These are phyloP conservation scores for Lepidochrysops patricia DNA, from an alignment of 2,888 invertebrate species.

Conservation along the genomic window DNA sequence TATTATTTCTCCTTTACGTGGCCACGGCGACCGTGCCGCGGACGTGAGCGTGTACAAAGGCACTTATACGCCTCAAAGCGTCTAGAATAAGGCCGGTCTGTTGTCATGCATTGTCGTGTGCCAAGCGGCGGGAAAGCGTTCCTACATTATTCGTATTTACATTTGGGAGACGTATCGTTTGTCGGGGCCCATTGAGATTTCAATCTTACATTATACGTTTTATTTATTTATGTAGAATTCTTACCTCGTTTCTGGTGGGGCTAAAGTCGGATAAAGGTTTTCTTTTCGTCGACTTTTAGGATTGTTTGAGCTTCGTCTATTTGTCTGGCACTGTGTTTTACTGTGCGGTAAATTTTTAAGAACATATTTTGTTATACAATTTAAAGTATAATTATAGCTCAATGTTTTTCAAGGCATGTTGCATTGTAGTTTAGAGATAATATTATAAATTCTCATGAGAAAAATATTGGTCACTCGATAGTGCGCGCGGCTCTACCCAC, in stretches of 20 bases:
- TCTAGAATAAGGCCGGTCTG: not conserved
- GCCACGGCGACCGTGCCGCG: too few relatives aligned
- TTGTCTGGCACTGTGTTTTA: not conserved
- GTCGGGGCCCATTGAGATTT: slow-evolving; percentile 10
- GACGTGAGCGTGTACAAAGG: too few relatives aligned
- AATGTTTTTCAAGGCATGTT: too few relatives aligned
- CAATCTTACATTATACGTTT: slow-evolving; percentile 8
- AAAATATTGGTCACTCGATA: too few relatives aligned
- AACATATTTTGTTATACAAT: too few relatives aligned
- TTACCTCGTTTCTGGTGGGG: not conserved
- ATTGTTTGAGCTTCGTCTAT: not conserved
- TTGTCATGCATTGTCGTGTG: slow-evolving; percentile 11
- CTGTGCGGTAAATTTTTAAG: too few relatives aligned
- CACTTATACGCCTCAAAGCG: not conserved
- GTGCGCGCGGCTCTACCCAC: too few relatives aligned
- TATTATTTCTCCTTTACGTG: too few relatives aligned
- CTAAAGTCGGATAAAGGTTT: not conserved
- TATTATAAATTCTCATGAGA: too few relatives aligned
- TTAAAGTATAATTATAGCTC: too few relatives aligned
- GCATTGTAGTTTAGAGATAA: too few relatives aligned
- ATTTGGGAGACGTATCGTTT: slow-evolving; percentile 11
- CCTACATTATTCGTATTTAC: slow-evolving; percentile 11
- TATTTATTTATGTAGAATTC: slow-evolving; percentile 10
- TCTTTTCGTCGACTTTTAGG: not conserved
- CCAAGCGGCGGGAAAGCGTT: slow-evolving; percentile 11